phyloP scores from a whole-genome alignment of 2,797 vertebrate genomes.

The Sylvia borin region DNA sequence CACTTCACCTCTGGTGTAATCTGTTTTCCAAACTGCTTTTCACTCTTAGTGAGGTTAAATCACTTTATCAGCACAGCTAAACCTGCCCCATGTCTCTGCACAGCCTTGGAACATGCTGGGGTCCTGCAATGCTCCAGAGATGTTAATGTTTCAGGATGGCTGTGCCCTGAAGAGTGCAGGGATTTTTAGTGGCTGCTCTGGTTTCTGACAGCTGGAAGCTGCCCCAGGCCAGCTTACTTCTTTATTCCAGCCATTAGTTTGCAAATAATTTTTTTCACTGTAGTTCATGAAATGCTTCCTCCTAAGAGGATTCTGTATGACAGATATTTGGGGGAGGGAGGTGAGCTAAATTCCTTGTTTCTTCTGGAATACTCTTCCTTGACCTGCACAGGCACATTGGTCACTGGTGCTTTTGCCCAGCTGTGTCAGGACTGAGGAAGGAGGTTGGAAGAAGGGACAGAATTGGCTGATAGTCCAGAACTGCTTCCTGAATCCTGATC shows the following conservation, averaged over 20 bases:
- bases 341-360: neutral
- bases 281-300: neutral
- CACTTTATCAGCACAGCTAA: neutral
- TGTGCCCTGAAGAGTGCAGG: neutral
- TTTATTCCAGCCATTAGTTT: neutral
- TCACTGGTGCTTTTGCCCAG: neutral
- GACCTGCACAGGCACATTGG: fast-evolving
- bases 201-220: neutral
- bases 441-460: neutral
- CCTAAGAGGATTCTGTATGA: neutral
- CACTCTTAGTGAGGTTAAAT: neutral
- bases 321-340: neutral
- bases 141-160: neutral
- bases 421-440: neutral
- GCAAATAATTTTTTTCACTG: neutral
- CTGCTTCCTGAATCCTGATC: neutral
- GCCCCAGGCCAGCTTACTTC: neutral
- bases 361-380: neutral
- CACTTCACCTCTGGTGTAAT: neutral
- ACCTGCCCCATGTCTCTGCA: neutral
- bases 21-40: neutral
- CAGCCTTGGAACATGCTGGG: neutral
- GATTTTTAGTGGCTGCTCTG: neutral
- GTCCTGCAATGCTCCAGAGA: neutral
- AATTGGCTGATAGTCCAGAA: neutral